Evolutionary conservation across 1,140 invertebrate species (phyloP).

Genomic region (Drosophila ironensis): DNA sequence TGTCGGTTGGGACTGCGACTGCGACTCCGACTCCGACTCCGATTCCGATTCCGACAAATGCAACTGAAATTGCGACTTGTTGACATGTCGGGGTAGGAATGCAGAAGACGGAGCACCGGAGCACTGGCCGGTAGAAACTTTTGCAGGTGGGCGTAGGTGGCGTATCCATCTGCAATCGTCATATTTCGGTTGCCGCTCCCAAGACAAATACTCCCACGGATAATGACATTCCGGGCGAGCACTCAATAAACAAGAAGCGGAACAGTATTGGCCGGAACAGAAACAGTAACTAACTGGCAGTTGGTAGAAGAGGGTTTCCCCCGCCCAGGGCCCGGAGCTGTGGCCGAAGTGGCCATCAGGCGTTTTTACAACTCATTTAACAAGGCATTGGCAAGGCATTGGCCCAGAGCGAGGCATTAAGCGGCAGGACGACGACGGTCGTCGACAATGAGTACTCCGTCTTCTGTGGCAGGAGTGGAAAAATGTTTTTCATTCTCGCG

Average conservation of each 20-base stretch:
- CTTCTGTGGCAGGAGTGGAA: not conserved
- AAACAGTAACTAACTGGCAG: too few relatives aligned
- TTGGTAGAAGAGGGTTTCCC: too few relatives aligned
- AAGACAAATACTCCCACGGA: not conserved
- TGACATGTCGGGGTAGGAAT: too few relatives aligned
- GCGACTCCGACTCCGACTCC: not conserved
- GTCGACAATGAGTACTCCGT: slow-evolving; percentile 34
- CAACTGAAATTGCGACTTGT: slow-evolving; percentile 65
- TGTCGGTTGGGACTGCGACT: slow-evolving; percentile 13
- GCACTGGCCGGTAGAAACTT: too few relatives aligned
- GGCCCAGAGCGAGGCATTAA: slow-evolving; percentile 10
- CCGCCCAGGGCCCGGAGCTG: too few relatives aligned
- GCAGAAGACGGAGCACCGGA: too few relatives aligned
- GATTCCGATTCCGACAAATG: slow-evolving; percentile 39
- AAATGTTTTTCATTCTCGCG: too few relatives aligned
- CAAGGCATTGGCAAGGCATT: slow-evolving; percentile 50
- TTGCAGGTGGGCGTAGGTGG: too few relatives aligned
- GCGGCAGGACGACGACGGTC: slow-evolving; percentile 21
- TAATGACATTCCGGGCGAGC: slow-evolving; percentile 11
- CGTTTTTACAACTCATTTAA: slow-evolving; percentile 76
- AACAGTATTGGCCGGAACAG: too few relatives aligned
- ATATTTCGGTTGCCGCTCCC: not conserved
- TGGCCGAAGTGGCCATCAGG: slow-evolving; percentile 47
- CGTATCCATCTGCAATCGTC: too few relatives aligned
- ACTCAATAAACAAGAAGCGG: slow-evolving; percentile 23